Percentiles rank a stretch among this genome's conserved stretches.
Evolutionary conservation across 2,797 vertebrate genomes (phyloP).

Genomic region (Neostethus bicornis): DNA sequence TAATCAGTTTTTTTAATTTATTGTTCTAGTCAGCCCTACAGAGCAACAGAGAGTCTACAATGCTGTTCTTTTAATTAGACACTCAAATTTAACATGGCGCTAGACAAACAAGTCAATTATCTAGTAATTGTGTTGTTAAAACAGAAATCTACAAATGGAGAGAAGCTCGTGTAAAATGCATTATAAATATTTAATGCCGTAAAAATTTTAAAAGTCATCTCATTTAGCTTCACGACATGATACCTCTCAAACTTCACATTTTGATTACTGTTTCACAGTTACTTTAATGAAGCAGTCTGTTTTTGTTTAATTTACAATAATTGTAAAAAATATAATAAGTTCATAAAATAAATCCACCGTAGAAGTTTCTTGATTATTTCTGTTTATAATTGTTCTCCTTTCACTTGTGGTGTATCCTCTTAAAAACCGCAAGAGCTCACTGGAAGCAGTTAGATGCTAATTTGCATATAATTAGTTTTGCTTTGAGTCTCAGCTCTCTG

Average conservation of each 20-base stretch:
- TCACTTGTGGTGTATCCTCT: constrained; percentile 1
- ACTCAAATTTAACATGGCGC: constrained; percentile 3
- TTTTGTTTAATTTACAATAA: neutral
- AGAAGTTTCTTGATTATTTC: neutral
- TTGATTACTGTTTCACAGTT: neutral
- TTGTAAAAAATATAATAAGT: neutral
- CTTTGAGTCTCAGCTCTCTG: neutral
- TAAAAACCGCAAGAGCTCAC: constrained; percentile 23
- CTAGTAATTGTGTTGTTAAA: neutral
- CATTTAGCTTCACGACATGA: neutral
- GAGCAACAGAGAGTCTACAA: constrained; percentile 2
- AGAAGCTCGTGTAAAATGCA: neutral
- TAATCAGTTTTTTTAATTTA: neutral
- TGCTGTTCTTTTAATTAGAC: neutral
- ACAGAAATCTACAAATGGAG: neutral
- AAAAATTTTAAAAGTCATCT: neutral
- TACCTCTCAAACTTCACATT: neutral
- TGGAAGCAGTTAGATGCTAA: constrained; percentile 5
- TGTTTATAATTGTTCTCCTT: neutral
- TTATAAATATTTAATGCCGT: too few relatives aligned
- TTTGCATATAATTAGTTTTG: constrained; percentile 30
- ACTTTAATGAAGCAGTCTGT: neutral
- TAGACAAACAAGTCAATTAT: neutral
- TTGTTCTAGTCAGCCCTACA: neutral
- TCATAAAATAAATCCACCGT: neutral